These are phyloP conservation scores for Palythoa grandiflora DNA, from an alignment of 92 coral and sea anemone species.

Conservation along the genomic window DNA sequence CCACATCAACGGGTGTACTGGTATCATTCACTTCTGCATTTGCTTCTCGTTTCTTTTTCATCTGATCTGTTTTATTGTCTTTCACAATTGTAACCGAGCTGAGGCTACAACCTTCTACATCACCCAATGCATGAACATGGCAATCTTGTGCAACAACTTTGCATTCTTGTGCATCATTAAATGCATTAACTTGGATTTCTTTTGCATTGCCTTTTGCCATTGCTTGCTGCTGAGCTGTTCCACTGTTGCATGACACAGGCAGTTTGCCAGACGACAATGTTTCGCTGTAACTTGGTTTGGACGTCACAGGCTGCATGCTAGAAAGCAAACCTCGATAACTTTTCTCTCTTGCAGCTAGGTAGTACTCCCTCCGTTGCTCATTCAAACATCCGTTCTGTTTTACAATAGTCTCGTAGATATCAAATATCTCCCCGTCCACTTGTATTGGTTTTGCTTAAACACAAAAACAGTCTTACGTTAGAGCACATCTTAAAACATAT, in stretches of 20 bases:
- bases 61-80: background rate
- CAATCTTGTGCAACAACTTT: too few species aligned
- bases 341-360: conserved; percentile 6
- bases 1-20: background rate
- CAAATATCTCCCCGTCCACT: background rate
- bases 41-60: background rate
- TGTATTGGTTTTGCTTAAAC: background rate
- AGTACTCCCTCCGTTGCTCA: background rate
- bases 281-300: background rate
- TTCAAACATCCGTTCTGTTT: conserved; percentile 29
- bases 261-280: background rate
- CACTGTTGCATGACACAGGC: background rate
- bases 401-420: conserved; percentile 13
- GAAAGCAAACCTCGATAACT: background rate
- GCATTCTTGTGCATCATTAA: too few species aligned
- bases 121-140: too few species aligned
- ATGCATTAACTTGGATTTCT: background rate
- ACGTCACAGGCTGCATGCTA: background rate
- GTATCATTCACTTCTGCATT: background rate
- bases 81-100: background rate
- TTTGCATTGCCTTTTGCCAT: too few species aligned
- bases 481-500: background rate
- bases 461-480: background rate
- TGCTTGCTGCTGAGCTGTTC: background rate
- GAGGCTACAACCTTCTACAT: too few species aligned